These are phyloP conservation scores for Caenorhabditis virilis DNA, from an alignment of 2,888 invertebrate species.

Conservation along the genomic window DNA sequence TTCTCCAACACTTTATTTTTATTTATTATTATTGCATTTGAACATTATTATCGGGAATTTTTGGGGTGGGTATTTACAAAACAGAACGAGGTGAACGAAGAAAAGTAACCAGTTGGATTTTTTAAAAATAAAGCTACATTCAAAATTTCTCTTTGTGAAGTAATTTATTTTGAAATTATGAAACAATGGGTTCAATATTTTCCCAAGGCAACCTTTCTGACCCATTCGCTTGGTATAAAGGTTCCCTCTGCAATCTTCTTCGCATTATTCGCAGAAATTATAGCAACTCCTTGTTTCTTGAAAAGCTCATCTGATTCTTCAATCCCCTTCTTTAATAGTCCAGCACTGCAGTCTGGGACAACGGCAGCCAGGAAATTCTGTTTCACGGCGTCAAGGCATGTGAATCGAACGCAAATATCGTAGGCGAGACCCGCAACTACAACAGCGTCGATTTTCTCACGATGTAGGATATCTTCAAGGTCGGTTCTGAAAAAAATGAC, in stretches of 20 bases:
- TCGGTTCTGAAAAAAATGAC: constrained; percentile 78
- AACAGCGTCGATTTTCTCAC: constrained; percentile 84
- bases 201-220: constrained; percentile 12
- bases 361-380: constrained; percentile 28
- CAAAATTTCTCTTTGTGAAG: too few relatives aligned
- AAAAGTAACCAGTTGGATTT: too few relatives aligned
- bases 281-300: constrained; percentile 46
- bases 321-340: constrained; percentile 46
- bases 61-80: too few relatives aligned
- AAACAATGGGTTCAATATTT: too few relatives aligned
- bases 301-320: constrained; percentile 45
- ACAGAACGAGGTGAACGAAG: too few relatives aligned
- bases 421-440: constrained; percentile 93
- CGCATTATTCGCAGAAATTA: constrained; percentile 28
- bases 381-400: constrained; percentile 38
- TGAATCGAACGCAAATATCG: constrained; percentile 82
- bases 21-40: too few relatives aligned
- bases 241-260: constrained; percentile 11
- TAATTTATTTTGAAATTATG: too few relatives aligned
- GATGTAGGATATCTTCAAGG: constrained; percentile 80
- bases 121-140: too few relatives aligned
- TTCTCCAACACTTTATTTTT: too few relatives aligned
- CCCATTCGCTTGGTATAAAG: constrained; percentile 37
- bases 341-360: constrained; percentile 31
- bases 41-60: too few relatives aligned